Conservation (phyloP, 1,140 invertebrate genomes). For the Calycopis cecrops region DNA sequence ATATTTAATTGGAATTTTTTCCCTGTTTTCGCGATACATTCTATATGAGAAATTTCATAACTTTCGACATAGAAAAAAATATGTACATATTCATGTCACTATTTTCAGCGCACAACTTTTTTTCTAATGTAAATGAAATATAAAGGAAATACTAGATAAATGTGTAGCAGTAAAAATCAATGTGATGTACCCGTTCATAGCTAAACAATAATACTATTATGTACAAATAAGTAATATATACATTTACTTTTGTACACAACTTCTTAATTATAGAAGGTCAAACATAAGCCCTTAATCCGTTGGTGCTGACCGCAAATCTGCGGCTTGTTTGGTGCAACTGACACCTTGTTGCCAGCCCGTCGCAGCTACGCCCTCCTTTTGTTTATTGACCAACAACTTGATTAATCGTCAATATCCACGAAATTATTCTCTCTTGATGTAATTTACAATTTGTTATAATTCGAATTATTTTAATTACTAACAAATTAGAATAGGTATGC, state of each 20-base stretch:
- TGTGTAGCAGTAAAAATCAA: too few species aligned
- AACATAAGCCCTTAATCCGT: conserved; percentile 25
- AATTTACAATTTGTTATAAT: too few species aligned
- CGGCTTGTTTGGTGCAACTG: conserved; percentile 43
- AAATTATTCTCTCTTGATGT: too few species aligned
- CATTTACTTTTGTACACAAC: too few species aligned
- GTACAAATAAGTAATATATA: too few species aligned
- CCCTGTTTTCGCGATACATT: conserved; percentile 13
- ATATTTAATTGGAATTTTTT: conserved; percentile 53
- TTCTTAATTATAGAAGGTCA: conserved; percentile 14
- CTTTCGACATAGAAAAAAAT: conserved; percentile 1
- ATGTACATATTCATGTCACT: neutral
- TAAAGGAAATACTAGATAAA: too few species aligned
- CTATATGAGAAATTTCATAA: conserved; percentile 11
- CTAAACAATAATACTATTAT: too few species aligned
- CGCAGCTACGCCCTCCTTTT: conserved; percentile 47
- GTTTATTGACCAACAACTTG: conserved; percentile 46
- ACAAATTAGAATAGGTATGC: too few species aligned
- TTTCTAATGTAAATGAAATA: too few species aligned
- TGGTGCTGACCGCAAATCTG: conserved; percentile 57
- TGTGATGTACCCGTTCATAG: too few species aligned
- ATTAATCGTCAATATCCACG: conserved; percentile 35
- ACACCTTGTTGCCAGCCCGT: conserved; percentile 42
- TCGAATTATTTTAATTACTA: too few species aligned
- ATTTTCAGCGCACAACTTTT: too few species aligned